Base-by-base conservation (phyloP, 2,797 vertebrate genomes). In the Australoheros facetus region DNA sequence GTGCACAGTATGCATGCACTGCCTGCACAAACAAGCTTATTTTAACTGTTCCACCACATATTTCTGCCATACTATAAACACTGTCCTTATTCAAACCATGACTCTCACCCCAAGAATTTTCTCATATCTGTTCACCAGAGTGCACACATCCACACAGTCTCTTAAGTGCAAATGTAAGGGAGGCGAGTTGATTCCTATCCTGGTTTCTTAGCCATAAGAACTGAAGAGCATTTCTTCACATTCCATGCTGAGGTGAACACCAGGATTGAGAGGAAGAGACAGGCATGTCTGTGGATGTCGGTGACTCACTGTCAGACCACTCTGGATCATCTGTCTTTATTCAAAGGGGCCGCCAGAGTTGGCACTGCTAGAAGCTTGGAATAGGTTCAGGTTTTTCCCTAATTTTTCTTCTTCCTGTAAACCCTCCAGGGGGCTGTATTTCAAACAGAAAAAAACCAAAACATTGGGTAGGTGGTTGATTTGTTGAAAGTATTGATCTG, bases 131-230 rank as follows among this genome's bases (percentile, higher is more conserved):
- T 53, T 54, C 62, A 37, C 58, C 71, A 23, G 17, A 16, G 19
- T 30, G 23, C 73, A 59, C 70, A 37, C 75, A 71, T 42, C 37
- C 74, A 73, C 45, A 48, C 73, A 21, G 78, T 54, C 56, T 80
- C 59, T 28, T 78, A 30, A 76, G 84, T 78, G 79, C 56, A 48
- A 71, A 75, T 51, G 69, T 71, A 71, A 80, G 60, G 77, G 78
- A 79, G 87, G 76, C 87, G 79, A 87, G 90, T 90, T 90, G 89
- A 85, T 90, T 93, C 90, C 91, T 70, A 91, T 93, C 93, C 90
- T 85, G 62, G 48, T 77, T 85, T 76, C 74, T 77, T 88, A 45
- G 58, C 86, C 85, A 79, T 73, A 75, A 89, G 88, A 85, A 81
- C 30, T 11, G 45, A 73, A 56, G 69, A 89, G 78, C 89, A 89